A percentile compares a stretch with the other conserved stretches of the same genome.
phyloP scores from a whole-genome alignment of 2,888 invertebrate genomes.

The Rotaria sp. region DNA sequence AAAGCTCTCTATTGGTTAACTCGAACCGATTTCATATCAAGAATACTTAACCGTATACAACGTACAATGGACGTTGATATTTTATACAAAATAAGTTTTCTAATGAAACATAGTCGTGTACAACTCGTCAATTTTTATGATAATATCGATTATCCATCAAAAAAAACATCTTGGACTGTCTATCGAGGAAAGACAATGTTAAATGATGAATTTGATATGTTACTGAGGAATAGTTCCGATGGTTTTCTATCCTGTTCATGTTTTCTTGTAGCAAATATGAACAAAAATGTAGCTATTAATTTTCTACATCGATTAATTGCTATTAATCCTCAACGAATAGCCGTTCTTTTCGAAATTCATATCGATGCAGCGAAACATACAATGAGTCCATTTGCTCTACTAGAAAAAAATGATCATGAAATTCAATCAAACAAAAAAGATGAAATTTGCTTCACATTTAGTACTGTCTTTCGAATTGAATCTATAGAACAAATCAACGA shows the following conservation, averaged over 20 bases:
- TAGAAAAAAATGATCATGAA: neutral
- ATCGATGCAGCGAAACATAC: neutral
- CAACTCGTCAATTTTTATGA: neutral
- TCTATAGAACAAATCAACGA: neutral
- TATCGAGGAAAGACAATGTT: neutral
- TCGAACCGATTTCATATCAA: neutral
- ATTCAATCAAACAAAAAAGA: neutral
- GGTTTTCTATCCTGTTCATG: neutral
- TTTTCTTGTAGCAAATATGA: neutral
- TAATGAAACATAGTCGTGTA: neutral
- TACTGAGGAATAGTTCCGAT: neutral
- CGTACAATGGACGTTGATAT: neutral
- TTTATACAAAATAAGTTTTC: neutral
- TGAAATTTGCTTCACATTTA: neutral
- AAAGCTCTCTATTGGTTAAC: neutral
- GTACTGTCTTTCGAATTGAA: neutral
- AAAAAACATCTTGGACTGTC: neutral
- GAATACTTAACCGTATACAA: neutral
- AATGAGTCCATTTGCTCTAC: neutral
- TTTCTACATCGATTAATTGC: neutral
- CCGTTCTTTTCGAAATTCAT: neutral
- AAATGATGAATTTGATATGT: neutral
- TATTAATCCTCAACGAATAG: neutral
- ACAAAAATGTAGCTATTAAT: neutral
- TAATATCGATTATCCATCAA: accelerated